phyloP scores from a whole-genome alignment of 64 coral and sea anemone species.

The Trachythela sp. region DNA sequence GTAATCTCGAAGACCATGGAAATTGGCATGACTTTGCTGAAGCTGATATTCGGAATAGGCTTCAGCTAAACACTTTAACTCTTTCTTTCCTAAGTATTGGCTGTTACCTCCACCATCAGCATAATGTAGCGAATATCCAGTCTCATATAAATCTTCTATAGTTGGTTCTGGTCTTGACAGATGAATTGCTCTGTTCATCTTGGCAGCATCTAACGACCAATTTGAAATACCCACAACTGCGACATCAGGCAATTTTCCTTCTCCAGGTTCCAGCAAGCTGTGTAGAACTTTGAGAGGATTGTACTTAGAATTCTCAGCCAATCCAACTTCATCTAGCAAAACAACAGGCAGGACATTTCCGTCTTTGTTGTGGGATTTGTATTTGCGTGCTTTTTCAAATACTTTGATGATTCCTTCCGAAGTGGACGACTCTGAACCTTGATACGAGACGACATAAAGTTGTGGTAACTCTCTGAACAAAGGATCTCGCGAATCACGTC shows the following conservation, averaged over 20 bases:
- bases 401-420: constrained; percentile 66
- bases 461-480: constrained; percentile 57
- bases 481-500: constrained; percentile 53
- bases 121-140: constrained; percentile 49
- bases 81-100: not conserved
- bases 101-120: constrained; percentile 36
- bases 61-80: constrained; percentile 49
- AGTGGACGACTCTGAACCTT: constrained; percentile 71
- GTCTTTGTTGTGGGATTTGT: constrained; percentile 30
- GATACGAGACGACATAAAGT: constrained; percentile 59
- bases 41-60: constrained; percentile 74
- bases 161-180: constrained; percentile 61
- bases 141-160: constrained; percentile 56
- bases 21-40: constrained; percentile 59
- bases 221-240: constrained; percentile 74
- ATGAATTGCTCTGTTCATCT: constrained; percentile 74
- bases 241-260: constrained; percentile 53
- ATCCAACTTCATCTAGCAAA: constrained; percentile 62
- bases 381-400: constrained; percentile 70
- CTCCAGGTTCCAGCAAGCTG: constrained; percentile 48
- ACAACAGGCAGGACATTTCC: constrained; percentile 61
- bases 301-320: constrained; percentile 61
- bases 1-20: constrained; percentile 87
- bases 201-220: constrained; percentile 66
- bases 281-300: constrained; percentile 72